Percentiles rank a stretch among this genome's conserved stretches.
Evolutionary conservation across 2,888 invertebrate genomes (phyloP).

Genomic region (Nemurella pictetii): DNA sequence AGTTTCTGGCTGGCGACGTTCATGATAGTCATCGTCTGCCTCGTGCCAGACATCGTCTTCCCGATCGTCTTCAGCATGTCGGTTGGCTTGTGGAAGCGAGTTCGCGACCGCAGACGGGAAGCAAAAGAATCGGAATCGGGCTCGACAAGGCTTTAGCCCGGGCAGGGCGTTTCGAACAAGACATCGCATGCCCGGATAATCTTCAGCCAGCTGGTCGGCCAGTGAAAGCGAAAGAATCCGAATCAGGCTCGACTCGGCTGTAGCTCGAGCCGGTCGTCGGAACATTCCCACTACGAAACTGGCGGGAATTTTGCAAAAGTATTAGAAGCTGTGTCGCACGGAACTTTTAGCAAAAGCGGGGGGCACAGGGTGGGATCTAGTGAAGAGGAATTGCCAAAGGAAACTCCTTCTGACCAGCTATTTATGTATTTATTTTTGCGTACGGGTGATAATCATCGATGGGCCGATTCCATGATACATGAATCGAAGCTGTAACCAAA

Average conservation of each 20-base stretch:
- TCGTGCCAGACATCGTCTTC: conserved; percentile 60
- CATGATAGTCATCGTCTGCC: conserved; percentile 55
- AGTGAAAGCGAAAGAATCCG: too few species aligned
- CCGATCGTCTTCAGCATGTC: conserved; percentile 34
- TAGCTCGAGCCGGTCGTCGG: too few species aligned
- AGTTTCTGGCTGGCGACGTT: conserved; percentile 64
- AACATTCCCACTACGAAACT: too few species aligned
- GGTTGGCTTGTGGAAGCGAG: neutral
- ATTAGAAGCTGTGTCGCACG: neutral
- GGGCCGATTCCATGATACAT: neutral
- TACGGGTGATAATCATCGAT: neutral
- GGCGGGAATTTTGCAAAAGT: neutral
- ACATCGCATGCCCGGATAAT: too few species aligned
- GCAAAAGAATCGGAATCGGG: neutral
- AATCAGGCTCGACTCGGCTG: too few species aligned
- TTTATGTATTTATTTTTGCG: neutral
- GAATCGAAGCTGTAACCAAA: neutral
- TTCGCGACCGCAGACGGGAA: neutral
- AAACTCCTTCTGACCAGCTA: neutral
- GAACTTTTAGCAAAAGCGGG: neutral
- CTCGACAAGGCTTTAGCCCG: neutral
- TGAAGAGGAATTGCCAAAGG: neutral
- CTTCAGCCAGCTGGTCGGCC: too few species aligned
- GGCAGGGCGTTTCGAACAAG: neutral
- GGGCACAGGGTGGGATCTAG: neutral